Base-by-base conservation (phyloP, 2,113 vertebrate species). In the Oncorhynchus clarkii region DNA sequence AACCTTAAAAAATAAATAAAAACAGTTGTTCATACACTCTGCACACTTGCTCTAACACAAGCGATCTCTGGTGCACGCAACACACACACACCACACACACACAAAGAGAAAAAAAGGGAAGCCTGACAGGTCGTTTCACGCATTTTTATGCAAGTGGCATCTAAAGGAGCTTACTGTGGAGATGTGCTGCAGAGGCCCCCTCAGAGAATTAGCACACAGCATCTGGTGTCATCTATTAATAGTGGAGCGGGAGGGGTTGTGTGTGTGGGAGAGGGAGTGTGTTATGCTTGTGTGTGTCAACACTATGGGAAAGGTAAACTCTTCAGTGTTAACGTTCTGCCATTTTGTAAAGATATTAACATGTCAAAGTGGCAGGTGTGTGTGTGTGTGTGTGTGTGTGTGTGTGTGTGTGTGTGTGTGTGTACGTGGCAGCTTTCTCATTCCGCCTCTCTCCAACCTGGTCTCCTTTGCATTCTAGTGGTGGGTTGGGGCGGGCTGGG, bases 151-250 rank as follows among this genome's bases (percentile, higher is more conserved):
- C 84, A 85, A 85, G 87, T 84, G 84, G 89, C 86, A 88, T 86
- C 83, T 68, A 74, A 71, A 48, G 67, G 78, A 86, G 73, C 88
- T 87, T 84, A 84, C 87, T 87, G 88, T 86, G 84, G 85, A 86
- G 80, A 85, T 79, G 66, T 80, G 77, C 65, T 77, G 86, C 86
- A 86, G 84, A 80, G 80, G 80, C 59, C 16, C 80, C 80, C 82
- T 87, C 75, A 8, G 75, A 71, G 84, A 88, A 84, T 88, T 89
- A 88, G 82, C 80, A 79, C 78, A 88, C 57, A 75, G 73, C 78
- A 86, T 87, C 84, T 87, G 85, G 88, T 88, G 86, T 87, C 82
- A 88, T 89, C 86, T 89, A 87, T 87, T 86, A 88, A 88, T 86
- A 80, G 79, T 78, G 83, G 49, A 74, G 75, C 20, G 13, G 66